Base-by-base conservation (phyloP, 2,113 vertebrate species). In the Clarias macrocephalus region DNA sequence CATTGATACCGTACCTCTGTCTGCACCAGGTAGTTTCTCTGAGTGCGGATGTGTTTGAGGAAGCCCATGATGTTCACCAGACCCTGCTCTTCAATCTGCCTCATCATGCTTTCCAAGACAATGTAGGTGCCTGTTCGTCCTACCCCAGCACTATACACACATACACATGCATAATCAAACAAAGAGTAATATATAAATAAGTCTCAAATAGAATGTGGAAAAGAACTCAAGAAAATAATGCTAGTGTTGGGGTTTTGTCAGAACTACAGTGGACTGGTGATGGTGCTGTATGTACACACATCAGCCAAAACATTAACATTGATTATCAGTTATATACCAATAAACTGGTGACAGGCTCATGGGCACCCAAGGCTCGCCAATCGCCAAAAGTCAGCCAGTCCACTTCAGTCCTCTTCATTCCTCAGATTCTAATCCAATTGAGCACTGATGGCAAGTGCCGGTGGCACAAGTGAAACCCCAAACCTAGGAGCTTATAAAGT, bases 31-130 rank as follows among this genome's bases (percentile, higher is more conserved):
- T 97, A 97, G 94, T 98, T 99, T 90, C 97, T 96, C 92, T 99
- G 98, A 33, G 96, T 97, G 81, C 97, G 96, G 92, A 99, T 98
- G 93, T 98, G 98, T 91, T 98, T 99, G 89, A 99, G 93, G 94
- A 99, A 99, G 84, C 96, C 97, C 82, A 96, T 95, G 89, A 99
- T 80, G 89, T 98, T 97, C 92, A 99, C 95, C 0, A 90, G 94
- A 54, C 96, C 95, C 90, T 98, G 96, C 0, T 96, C 94, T 73
- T 95, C 94, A 77, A 99, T 97, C 93, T 99, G 98, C 85, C 96
- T 97, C 91, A 99, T 86, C 98, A 99, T 99, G 89, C 97, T 99
- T 94, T 99, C 98, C 90, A 99, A 92, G 63, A 99, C 97, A 88
- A 99, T 97, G 88, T 98, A 99, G 0, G 97, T 98, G 42, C 98